phyloP scores from a whole-genome alignment of 2,113 vertebrate species.

The Hassar affinis region DNA sequence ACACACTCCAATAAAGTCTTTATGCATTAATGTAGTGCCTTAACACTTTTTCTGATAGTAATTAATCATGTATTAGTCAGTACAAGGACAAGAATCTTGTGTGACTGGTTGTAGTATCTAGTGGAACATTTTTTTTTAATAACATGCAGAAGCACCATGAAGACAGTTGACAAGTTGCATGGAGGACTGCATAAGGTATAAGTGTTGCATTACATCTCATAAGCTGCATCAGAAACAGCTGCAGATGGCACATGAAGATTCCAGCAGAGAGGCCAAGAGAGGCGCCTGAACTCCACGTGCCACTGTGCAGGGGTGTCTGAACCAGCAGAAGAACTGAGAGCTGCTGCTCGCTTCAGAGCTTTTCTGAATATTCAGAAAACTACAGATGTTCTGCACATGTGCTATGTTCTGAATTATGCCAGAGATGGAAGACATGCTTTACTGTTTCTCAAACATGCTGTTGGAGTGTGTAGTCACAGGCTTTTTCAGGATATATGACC shows the following conservation, averaged over 20 bases:
- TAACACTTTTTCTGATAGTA: background rate
- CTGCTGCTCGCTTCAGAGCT: conserved; percentile 45
- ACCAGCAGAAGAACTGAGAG: conserved; percentile 32
- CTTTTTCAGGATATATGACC: conserved; percentile 44
- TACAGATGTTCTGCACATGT: conserved; percentile 33
- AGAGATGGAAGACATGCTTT: conserved; percentile 3
- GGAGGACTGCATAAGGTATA: conserved; percentile 60
- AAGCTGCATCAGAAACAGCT: conserved; percentile 67
- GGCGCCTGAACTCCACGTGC: background rate
- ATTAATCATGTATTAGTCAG: background rate
- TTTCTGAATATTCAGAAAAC: conserved; percentile 48
- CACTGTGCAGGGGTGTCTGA: conserved; percentile 30
- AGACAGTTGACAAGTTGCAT: conserved; percentile 26
- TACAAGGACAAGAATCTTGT: background rate
- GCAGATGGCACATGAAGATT: conserved; percentile 58
- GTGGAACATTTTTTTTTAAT: background rate
- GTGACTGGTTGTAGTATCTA: background rate
- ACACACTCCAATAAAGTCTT: too few species aligned
- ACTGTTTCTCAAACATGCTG: conserved; percentile 9
- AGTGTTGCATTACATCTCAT: conserved; percentile 61
- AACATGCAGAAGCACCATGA: background rate
- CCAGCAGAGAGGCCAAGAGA: conserved; percentile 32
- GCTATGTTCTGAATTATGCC: conserved; percentile 1
- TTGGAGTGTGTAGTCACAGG: background rate
- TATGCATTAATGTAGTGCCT: background rate